A percentile compares a stretch with the other conserved stretches of the same genome.
These are phyloP conservation scores for Syrista parreyssii DNA, from an alignment of 2,888 invertebrate species.

Conservation along the genomic window DNA sequence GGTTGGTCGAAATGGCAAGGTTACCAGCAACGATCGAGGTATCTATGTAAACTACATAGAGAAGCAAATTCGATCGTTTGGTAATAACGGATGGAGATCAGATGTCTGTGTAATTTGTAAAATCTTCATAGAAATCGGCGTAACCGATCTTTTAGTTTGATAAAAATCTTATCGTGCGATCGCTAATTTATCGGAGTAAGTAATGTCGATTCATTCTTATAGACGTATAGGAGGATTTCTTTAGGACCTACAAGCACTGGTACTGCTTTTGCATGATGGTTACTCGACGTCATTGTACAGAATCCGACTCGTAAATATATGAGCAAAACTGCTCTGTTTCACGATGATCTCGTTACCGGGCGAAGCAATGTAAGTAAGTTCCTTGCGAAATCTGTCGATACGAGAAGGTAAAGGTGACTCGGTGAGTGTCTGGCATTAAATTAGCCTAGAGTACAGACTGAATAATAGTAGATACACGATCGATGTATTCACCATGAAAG, in stretches of 20 bases:
- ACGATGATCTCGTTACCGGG: conserved; percentile 5
- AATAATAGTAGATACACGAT: not conserved
- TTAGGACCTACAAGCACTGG: not conserved
- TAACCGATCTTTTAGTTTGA: not conserved
- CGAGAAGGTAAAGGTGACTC: conserved; percentile 2
- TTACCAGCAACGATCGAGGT: not conserved
- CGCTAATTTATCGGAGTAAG: not conserved
- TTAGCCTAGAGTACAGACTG: not conserved
- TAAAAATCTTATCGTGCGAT: not conserved
- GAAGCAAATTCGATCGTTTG: not conserved
- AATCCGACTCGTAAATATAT: not conserved
- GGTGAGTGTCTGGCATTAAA: conserved; percentile 3
- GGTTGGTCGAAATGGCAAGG: conserved; percentile 17
- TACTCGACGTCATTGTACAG: not conserved
- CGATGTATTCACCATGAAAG: not conserved
- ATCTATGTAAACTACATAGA: not conserved
- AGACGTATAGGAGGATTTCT: not conserved
- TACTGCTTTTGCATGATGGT: not conserved
- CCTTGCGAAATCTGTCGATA: not conserved
- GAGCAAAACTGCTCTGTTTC: not conserved
- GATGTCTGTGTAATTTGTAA: not conserved
- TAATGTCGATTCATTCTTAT: not conserved
- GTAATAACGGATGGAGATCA: not conserved
- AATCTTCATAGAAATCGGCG: not conserved
- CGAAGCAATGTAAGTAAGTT: not conserved